Evolutionary conservation across 2,888 invertebrate species (phyloP), one percentile per base, ranked within the genome.

Genomic region (Sminthurinus aureus): DNA sequence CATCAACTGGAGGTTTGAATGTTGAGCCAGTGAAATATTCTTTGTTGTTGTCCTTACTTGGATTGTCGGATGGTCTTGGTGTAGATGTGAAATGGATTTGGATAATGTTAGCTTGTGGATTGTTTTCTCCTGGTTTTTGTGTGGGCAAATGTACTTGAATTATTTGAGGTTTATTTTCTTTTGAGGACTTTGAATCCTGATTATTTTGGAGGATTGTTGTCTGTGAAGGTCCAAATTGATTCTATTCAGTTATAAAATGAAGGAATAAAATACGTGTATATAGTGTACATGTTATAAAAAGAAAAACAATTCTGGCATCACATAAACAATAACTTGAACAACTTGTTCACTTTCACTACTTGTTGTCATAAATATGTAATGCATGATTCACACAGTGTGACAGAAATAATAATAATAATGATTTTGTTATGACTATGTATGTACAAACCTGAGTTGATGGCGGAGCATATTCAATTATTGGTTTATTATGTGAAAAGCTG

Each of bases 31-130:
- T 73, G 22, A 80, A 81, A 71, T 67, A 84, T 15, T 78, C 81
- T 58, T 85, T 83, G 38, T 38, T 38, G 38, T 38, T 38, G 38
- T 38, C 38, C 15, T 66, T 75, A 64, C 82, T 80, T 18, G 73
- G 67, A n/a, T 78, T 79, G 73, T 73, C 79, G 26, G 81, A 77
- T 0, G 79, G 80, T 18, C 64, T 71, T 20, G 81, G 76, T 3
- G 83, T 84, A 74, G 80, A 84, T 64, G 74, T 80, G 79, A 76
- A 79, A 38, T 77, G 83, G 58, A 81, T 83, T 84, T 75, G 84
- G 8, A 76, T 84, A 80, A 78, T 79, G 82, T 78, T 85, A 66
- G 38, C 50, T 13, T 64, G 75, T 78, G 64, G 52, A 24, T 11
- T 50, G 0, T 76, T 50, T 12, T 66, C 26, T 9, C 71, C 64